phyloP scores from a whole-genome alignment of 2,888 invertebrate species.

The Alloscopus bannaensis region DNA sequence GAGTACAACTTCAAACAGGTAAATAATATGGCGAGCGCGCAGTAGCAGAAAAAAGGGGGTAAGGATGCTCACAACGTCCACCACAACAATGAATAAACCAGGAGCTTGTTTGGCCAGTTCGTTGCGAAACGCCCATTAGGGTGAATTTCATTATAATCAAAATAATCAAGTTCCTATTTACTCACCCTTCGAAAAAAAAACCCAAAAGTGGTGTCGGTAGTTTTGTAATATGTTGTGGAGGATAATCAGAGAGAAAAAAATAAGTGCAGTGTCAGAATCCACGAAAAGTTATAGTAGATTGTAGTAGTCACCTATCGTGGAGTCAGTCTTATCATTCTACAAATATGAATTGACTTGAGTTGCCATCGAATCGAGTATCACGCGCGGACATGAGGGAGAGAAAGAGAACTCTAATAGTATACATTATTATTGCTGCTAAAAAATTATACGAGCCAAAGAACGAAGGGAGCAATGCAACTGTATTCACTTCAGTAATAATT shows the following conservation, averaged over 20 bases:
- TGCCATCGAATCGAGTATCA: no score
- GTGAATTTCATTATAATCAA: conserved; percentile 45
- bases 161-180: conserved; percentile 51
- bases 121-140: conserved; percentile 53
- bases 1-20: neutral
- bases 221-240: neutral
- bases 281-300: neutral
- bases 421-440: neutral
- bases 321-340: neutral
- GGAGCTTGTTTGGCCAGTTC: conserved; percentile 60
- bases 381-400: no score
- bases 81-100: conserved; percentile 7
- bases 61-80: neutral
- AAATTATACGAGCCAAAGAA: neutral
- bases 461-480: neutral
- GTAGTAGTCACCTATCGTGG: neutral
- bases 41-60: neutral
- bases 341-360: neutral
- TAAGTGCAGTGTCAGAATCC: neutral
- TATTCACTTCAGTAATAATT: no score
- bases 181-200: conserved; percentile 7
- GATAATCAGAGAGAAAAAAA: neutral
- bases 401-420: neutral
- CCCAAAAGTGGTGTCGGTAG: no score
- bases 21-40: neutral